These are phyloP conservation scores for Tauraco erythrolophus DNA, from an alignment of 2,113 vertebrate genomes.

Conservation along the genomic window DNA sequence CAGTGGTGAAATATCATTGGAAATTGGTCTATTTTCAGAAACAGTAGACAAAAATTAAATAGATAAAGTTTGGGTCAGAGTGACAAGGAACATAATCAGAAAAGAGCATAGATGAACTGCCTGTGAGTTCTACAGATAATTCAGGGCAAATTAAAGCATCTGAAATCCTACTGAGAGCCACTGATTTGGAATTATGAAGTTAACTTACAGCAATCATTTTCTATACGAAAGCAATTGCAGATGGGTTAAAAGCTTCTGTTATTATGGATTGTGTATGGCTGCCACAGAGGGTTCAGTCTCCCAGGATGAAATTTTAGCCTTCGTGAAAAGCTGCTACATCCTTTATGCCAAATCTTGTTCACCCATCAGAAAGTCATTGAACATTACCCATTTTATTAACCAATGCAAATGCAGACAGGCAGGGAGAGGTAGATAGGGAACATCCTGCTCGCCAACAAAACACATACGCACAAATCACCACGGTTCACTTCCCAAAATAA, in stretches of 20 bases:
- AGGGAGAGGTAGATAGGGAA: slow-evolving; percentile 45
- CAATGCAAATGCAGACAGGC: slow-evolving; percentile 43
- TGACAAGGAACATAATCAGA: slow-evolving; percentile 38
- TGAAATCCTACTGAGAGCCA: slow-evolving; percentile 68
- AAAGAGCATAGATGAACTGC: slow-evolving; percentile 48
- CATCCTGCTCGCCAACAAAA: slow-evolving; percentile 49
- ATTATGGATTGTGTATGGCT: slow-evolving; percentile 39
- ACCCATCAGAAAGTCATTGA: slow-evolving; percentile 49
- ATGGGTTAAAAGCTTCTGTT: slow-evolving; percentile 56
- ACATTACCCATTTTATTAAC: slow-evolving; percentile 55
- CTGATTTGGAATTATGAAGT: slow-evolving; percentile 67
- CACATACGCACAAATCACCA: slow-evolving; percentile 42
- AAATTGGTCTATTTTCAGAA: background rate
- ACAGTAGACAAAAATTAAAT: slow-evolving; percentile 5
- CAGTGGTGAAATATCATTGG: background rate
- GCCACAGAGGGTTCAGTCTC: slow-evolving; percentile 6
- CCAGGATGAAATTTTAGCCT: slow-evolving; percentile 33
- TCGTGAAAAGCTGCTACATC: background rate
- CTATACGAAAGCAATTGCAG: slow-evolving; percentile 62
- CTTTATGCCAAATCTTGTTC: slow-evolving; percentile 23
- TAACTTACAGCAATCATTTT: slow-evolving; percentile 72
- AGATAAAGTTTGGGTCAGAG: slow-evolving; percentile 36
- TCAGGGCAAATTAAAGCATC: slow-evolving; percentile 72
- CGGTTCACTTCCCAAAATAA: slow-evolving; percentile 72
- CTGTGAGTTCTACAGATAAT: slow-evolving; percentile 66